phyloP scores from a whole-genome alignment of 2,797 vertebrate species.

The Phrynocephalus forsythii region DNA sequence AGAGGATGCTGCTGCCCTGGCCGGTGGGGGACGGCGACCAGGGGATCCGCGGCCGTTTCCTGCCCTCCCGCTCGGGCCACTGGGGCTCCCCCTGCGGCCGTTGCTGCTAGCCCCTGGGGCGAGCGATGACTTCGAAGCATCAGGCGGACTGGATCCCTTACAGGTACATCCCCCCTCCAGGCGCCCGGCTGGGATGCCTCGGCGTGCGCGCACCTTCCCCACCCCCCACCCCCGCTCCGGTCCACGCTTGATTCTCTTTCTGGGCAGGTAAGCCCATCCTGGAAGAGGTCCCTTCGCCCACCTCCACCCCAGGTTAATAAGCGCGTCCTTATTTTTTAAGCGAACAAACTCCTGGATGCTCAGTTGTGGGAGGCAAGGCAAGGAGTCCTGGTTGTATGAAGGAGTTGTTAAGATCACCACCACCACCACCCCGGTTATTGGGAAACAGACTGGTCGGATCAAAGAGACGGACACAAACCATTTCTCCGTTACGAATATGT shows the following conservation, averaged over 20 bases:
- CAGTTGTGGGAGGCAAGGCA: not conserved
- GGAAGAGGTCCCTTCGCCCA: no score
- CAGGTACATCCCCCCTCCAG: slow-evolving; percentile 82
- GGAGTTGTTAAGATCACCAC: not conserved
- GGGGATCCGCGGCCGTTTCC: slow-evolving; percentile 49
- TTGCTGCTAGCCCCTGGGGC: slow-evolving; percentile 65
- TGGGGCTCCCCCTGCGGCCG: slow-evolving; percentile 50
- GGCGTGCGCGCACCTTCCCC: not conserved
- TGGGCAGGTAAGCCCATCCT: not conserved
- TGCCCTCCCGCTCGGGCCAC: slow-evolving; percentile 37
- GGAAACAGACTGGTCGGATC: no score
- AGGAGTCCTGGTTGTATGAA: not conserved
- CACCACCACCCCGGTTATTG: no score
- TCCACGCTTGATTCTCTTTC: no score
- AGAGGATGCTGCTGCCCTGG: slow-evolving; percentile 69
- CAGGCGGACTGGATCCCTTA: slow-evolving; percentile 98
- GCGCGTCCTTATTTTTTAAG: not conserved
- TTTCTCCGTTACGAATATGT: not conserved
- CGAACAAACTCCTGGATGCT: not conserved
- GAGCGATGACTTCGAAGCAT: slow-evolving; percentile 95
- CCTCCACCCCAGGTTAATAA: not conserved
- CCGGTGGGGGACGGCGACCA: slow-evolving; percentile 48
- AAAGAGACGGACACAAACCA: not conserved
- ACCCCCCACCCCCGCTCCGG: not conserved
- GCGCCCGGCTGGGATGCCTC: not conserved